Percentiles rank a stretch among this genome's conserved stretches.
Evolutionary conservation across 2,113 vertebrate species (phyloP).

Genomic region (Xerus inauris): DNA sequence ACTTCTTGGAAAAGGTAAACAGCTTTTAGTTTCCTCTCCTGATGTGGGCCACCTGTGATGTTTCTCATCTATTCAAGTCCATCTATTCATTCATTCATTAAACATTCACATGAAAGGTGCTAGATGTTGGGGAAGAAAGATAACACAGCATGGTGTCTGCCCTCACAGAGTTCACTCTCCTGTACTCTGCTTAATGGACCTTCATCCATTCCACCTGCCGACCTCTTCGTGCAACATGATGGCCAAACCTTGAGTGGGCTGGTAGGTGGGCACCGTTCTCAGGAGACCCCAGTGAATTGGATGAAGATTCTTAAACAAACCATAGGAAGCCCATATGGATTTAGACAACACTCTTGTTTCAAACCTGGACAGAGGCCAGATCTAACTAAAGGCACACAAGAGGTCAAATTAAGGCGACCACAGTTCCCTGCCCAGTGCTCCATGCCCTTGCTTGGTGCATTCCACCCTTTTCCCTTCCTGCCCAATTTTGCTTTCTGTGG

Average conservation of each 20-base stretch:
- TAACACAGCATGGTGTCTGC: background rate
- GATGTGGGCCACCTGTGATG: constrained; percentile 40
- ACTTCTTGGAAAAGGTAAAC: constrained; percentile 33
- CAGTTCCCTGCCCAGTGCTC: background rate
- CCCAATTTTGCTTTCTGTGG: background rate
- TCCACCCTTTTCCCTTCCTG: background rate
- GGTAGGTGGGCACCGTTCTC: background rate
- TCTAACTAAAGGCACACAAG: background rate
- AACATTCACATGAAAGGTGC: background rate
- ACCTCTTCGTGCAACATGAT: background rate
- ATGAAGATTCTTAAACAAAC: background rate
- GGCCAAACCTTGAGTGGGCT: background rate
- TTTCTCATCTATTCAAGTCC: background rate
- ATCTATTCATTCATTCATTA: background rate
- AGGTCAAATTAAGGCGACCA: background rate
- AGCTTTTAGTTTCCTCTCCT: background rate
- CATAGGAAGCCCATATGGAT: background rate
- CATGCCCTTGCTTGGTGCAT: no score
- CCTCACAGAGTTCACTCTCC: background rate
- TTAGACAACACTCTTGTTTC: background rate
- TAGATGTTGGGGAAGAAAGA: background rate
- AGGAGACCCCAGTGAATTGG: background rate
- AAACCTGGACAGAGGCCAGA: background rate
- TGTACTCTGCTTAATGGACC: background rate
- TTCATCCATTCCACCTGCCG: fast-evolving